A percentile compares a stretch with the other conserved stretches of the same genome.
phyloP scores from a whole-genome alignment of 2,888 invertebrate species.

The Uloborus plumipes region DNA sequence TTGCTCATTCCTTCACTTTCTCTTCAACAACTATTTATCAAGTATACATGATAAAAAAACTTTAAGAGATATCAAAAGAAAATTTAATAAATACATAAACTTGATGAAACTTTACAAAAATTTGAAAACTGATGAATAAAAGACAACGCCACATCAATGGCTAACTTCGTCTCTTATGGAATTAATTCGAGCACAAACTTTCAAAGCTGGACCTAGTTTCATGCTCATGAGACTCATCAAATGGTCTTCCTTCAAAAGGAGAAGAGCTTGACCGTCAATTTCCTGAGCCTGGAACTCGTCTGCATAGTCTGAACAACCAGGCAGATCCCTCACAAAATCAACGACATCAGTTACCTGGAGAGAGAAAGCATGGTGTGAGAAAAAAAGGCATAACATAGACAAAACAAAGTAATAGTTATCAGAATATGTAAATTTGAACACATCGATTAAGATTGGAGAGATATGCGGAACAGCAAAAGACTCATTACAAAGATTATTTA shows the following conservation, averaged over 20 bases:
- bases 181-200: slow-evolving; percentile 90
- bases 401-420: background rate
- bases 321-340: slow-evolving; percentile 87
- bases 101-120: slow-evolving; percentile 1
- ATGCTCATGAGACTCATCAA: slow-evolving; percentile 94
- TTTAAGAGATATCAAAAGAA: background rate
- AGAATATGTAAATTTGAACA: no score
- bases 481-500: no score
- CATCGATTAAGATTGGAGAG: no score
- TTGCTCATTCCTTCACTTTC: no score
- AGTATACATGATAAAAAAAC: no score
- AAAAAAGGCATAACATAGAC: background rate
- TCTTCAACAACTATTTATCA: no score
- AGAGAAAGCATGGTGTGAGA: background rate
- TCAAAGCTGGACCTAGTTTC: slow-evolving; percentile 95
- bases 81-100: background rate
- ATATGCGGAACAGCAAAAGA: no score
- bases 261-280: slow-evolving; percentile 94
- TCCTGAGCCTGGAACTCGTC: slow-evolving; percentile 95
- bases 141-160: slow-evolving; percentile 9
- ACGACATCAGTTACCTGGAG: slow-evolving; percentile 85
- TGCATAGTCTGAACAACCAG: slow-evolving; percentile 92
- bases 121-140: background rate
- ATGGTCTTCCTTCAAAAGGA: slow-evolving; percentile 93
- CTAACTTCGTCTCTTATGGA: slow-evolving; percentile 62